phyloP scores from a whole-genome alignment of 2,888 invertebrate species.

The Mesorhabditis sp. region DNA sequence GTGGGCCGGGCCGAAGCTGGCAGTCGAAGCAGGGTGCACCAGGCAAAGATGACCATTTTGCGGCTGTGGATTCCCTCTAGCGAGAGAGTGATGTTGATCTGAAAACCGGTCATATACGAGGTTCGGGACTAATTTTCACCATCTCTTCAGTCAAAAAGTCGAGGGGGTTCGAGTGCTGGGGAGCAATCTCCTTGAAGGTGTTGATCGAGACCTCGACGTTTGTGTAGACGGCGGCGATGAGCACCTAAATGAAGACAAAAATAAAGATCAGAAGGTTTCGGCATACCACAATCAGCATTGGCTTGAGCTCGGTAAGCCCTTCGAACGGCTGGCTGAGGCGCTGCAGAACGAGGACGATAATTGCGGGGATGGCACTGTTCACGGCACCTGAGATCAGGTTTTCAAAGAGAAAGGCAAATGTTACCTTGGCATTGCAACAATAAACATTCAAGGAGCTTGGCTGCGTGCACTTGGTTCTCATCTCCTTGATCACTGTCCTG shows the following conservation, averaged over 20 bases:
- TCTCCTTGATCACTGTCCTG: slow-evolving; percentile 71
- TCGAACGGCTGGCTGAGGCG: slow-evolving; percentile 7
- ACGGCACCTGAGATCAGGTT: not conserved
- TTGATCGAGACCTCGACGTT: not conserved
- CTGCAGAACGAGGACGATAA: not conserved
- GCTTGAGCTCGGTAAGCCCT: slow-evolving; percentile 8
- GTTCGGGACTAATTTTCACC: not conserved
- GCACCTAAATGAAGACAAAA: not conserved
- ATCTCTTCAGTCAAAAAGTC: slow-evolving; percentile 6
- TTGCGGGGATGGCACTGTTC: not conserved
- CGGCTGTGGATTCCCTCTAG: slow-evolving; percentile 1
- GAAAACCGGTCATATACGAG: not conserved
- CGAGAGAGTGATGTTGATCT: not conserved
- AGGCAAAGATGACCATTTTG: not conserved
- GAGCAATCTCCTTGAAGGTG: not conserved
- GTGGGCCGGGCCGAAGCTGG: not conserved
- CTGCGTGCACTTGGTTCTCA: slow-evolving; percentile 91
- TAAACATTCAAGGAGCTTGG: slow-evolving; percentile 83
- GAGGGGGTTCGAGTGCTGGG: slow-evolving; percentile 3
- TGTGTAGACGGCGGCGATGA: slow-evolving; percentile 5
- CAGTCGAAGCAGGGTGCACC: slow-evolving; percentile 6
- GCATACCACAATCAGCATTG: not conserved
- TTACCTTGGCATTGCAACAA: slow-evolving; percentile 78
- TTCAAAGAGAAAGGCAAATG: not conserved
- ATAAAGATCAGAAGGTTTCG: not conserved